These are phyloP conservation scores for Sus scrofa DNA, from an alignment of 2,113 vertebrate genomes.

Conservation along the genomic window DNA sequence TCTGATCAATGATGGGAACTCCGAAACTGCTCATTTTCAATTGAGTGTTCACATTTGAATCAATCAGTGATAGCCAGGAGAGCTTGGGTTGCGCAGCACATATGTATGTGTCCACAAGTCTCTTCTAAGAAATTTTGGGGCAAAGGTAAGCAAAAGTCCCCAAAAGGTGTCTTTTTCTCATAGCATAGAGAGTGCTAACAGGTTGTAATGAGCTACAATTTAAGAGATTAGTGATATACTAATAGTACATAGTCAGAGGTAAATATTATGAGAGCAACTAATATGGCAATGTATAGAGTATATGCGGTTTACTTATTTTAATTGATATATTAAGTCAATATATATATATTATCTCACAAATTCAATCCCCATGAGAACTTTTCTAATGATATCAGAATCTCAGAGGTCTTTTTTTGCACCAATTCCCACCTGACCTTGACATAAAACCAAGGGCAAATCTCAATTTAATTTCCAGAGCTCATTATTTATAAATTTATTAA, in stretches of 20 bases:
- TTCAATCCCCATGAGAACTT: not conserved
- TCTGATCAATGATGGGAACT: too few relatives aligned
- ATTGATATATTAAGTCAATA: too few relatives aligned
- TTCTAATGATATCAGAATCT: not conserved
- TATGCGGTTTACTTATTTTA: not conserved
- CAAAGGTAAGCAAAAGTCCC: not conserved
- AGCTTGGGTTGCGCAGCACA: accelerated
- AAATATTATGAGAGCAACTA: not conserved
- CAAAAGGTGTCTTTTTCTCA: not conserved
- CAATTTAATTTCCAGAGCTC: not conserved
- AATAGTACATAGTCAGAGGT: not conserved
- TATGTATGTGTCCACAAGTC: not conserved
- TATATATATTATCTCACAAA: too few relatives aligned
- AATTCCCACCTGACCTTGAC: not conserved
- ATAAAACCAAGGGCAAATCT: not conserved
- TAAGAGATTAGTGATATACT: not conserved
- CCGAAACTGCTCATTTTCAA: not conserved
- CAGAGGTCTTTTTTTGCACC: accelerated
- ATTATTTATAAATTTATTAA: not conserved
- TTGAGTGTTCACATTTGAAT: not conserved
- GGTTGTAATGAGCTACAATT: not conserved
- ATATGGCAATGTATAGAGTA: not conserved
- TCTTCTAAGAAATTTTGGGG: too few relatives aligned
- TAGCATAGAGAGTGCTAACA: not conserved
- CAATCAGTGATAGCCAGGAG: not conserved